These are phyloP conservation scores for Lanius collurio DNA, from an alignment of 2,113 vertebrate genomes.

Conservation along the genomic window DNA sequence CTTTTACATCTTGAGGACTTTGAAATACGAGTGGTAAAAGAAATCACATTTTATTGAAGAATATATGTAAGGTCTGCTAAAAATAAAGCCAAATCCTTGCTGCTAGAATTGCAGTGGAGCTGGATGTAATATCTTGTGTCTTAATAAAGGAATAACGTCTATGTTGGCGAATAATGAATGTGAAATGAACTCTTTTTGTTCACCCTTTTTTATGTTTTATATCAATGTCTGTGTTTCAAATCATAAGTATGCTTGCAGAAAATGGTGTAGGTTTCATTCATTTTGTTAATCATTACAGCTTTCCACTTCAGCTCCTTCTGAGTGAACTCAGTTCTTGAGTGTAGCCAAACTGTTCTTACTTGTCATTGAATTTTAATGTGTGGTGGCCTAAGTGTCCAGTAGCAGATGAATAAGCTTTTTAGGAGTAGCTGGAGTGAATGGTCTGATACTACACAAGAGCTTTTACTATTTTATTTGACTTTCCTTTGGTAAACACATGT, in stretches of 20 bases:
- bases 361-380: neutral
- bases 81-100: neutral
- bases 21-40: neutral
- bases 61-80: neutral
- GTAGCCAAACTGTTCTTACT: neutral
- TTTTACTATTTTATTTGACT: neutral
- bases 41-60: neutral
- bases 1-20: neutral
- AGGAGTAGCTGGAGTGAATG: neutral
- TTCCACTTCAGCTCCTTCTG: neutral
- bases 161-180: neutral
- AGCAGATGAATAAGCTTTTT: neutral
- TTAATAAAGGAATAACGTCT: neutral
- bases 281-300: conserved; percentile 20
- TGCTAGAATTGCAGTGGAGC: neutral
- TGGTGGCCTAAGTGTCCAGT: neutral
- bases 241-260: neutral
- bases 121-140: neutral
- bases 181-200: neutral
- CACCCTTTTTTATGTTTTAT: neutral
- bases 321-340: neutral
- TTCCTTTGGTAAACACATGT: neutral
- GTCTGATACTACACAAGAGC: neutral
- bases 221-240: neutral
- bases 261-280: neutral